Percentiles rank a stretch among this genome's conserved stretches.
Conservation (phyloP, 2,113 vertebrate genomes). For the Xiphorhynchus elegans region DNA sequence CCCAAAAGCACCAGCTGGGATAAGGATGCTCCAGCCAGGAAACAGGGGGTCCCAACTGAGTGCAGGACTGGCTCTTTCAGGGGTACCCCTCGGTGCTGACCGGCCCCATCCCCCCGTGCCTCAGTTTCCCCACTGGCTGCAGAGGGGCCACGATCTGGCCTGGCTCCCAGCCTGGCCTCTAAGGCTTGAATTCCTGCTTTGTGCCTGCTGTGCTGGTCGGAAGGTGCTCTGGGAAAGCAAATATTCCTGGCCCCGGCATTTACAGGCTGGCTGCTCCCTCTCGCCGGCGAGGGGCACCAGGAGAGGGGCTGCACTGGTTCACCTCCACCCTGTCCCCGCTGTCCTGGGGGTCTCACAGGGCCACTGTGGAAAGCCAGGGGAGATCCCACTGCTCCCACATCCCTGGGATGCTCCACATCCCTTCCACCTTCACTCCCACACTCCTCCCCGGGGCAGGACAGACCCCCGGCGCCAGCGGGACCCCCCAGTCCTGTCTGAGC, state of each 20-base stretch:
- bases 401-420: not conserved
- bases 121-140: not conserved
- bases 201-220: not conserved
- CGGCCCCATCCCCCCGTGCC: accelerated
- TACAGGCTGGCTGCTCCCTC: slow-evolving; percentile 13
- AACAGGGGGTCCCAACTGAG: not conserved
- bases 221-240: slow-evolving; percentile 67
- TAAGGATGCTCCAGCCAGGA: not conserved
- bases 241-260: not conserved
- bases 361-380: not conserved
- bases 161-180: slow-evolving; percentile 21
- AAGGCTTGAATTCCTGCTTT: slow-evolving; percentile 53
- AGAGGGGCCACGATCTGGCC: not conserved
- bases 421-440: accelerated
- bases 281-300: slow-evolving; percentile 13
- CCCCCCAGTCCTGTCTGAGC: accelerated
- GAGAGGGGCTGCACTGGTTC: not conserved
- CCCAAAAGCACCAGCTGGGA: not conserved
- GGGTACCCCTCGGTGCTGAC: not conserved
- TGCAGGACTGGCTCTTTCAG: accelerated
- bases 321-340: not conserved
- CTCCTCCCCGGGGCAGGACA: accelerated
- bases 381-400: too few relatives aligned
- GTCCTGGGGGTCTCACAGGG: not conserved
- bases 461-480: accelerated